These are phyloP conservation scores for Medauroidea extradentata DNA, from an alignment of 1,140 invertebrate genomes.

Conservation along the genomic window DNA sequence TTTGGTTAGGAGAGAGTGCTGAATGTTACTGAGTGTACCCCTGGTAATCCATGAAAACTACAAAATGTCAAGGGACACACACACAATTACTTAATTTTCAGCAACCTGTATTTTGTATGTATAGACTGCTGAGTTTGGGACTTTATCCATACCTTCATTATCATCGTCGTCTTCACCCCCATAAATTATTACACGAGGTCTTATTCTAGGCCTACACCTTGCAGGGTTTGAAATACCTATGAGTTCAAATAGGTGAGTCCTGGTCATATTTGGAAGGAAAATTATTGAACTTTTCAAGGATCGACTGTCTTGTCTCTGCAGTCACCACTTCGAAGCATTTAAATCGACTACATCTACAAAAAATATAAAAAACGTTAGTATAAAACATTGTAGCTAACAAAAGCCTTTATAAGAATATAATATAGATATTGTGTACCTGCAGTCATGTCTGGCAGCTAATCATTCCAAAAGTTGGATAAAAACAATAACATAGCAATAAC, in stretches of 20 bases:
- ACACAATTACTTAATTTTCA: neutral
- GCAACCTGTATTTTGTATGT: neutral
- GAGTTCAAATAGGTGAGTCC: neutral
- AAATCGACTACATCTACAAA: neutral
- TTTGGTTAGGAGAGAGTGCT: too few relatives aligned
- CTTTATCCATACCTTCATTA: neutral
- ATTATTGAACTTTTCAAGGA: neutral
- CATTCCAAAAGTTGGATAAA: too few relatives aligned
- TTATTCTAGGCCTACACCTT: neutral
- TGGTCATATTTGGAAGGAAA: neutral
- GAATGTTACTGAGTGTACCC: neutral
- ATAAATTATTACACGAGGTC: too few relatives aligned
- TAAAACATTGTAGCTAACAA: too few relatives aligned
- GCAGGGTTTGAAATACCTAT: neutral
- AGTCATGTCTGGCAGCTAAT: too few relatives aligned
- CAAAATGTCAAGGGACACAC: neutral
- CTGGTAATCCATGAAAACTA: neutral
- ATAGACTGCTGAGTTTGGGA: neutral
- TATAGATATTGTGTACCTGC: too few relatives aligned
- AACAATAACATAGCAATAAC: too few relatives aligned
- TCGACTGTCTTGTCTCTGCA: neutral
- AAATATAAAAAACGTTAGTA: too few relatives aligned
- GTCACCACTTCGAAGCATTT: neutral
- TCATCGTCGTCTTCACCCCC: neutral
- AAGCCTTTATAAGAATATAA: too few relatives aligned